Evolutionary conservation across 2,113 vertebrate genomes (phyloP).

Genomic region (western clawed frog (Xenopus tropicalis)): UCB_Xtro_10.0 CM004447.2:99930501-99931000

Average conservation of each 20-base stretch:
- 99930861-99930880: slow-evolving; percentile 34
- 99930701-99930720: slow-evolving; percentile 22
- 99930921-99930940: slow-evolving; percentile 21
- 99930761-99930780: slow-evolving; percentile 35
- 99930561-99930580: slow-evolving; percentile 56
- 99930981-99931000: slow-evolving; percentile 36
- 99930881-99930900: slow-evolving; percentile 38
- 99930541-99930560: slow-evolving; percentile 74
- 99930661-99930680: slow-evolving; percentile 34
- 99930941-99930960: slow-evolving; percentile 26
- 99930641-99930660: slow-evolving; percentile 32
- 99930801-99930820: slow-evolving; percentile 41
- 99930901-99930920: slow-evolving; percentile 26
- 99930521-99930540: slow-evolving; percentile 82
- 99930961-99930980: slow-evolving; percentile 21
- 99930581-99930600: slow-evolving; percentile 36
- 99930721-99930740: slow-evolving; percentile 37
- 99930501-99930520: slow-evolving; percentile 66
- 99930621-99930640: slow-evolving; percentile 68
- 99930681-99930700: slow-evolving; percentile 16
- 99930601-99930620: slow-evolving; percentile 58
- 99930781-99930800: slow-evolving; percentile 38
- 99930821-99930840: slow-evolving; percentile 32
- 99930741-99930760: slow-evolving; percentile 46
- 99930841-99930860: slow-evolving; percentile 44